Evolutionary conservation across 2,113 vertebrate species (phyloP), one percentile per base, ranked within the genome.

Genomic region (Asarcornis scutulata): DNA sequence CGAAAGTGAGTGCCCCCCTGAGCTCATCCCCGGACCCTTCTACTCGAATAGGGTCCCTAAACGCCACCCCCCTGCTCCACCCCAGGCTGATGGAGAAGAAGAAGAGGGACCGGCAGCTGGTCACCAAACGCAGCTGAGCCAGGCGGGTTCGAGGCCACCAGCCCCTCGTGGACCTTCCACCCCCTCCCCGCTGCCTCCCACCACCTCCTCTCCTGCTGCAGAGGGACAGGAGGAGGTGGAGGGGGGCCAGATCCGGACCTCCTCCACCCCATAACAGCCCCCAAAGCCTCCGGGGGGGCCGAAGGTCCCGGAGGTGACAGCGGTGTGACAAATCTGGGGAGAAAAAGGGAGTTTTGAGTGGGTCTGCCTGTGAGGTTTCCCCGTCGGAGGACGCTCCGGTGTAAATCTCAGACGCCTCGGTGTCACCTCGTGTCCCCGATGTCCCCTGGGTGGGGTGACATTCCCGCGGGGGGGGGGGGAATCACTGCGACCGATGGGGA

Each of bases 31-130:
- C 5, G 10, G 53, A 22, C 48, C 18, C 23, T 38, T 32, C 46
- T 48, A 44, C 22, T 69, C 58, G 0, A 0, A 53, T 44, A n/a
- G 0, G 5, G 25, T 31, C 23, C 31, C 67, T 74, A 20, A 20
- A 93, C 22, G 17, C 36, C 79, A 53, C 31, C 53, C 11, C n/a
- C 11, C 9, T 78, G 17, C 22, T 91, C 58, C 40, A 23, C 44
- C 4, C 20, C 94, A 99, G 98, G 94, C 78, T 99, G 94, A 98
- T 98, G 93, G 98, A 99, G 97, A 99, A 98, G 97, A 99, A 99
- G 97, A 98, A 98, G 94, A 96, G 98, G 85, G 98, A 99, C 92
- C 98, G 98, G 95, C 98, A 98, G 93, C 96, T 98, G 95, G 97
- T 97, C 63, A 98, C 97, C 91, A 99, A 98, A 79, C 98, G 98